A percentile compares a stretch with the other conserved stretches of the same genome.
These are phyloP conservation scores for Tigriopus japonicus DNA, from an alignment of 1,140 invertebrate species.

Conservation along the genomic window DNA sequence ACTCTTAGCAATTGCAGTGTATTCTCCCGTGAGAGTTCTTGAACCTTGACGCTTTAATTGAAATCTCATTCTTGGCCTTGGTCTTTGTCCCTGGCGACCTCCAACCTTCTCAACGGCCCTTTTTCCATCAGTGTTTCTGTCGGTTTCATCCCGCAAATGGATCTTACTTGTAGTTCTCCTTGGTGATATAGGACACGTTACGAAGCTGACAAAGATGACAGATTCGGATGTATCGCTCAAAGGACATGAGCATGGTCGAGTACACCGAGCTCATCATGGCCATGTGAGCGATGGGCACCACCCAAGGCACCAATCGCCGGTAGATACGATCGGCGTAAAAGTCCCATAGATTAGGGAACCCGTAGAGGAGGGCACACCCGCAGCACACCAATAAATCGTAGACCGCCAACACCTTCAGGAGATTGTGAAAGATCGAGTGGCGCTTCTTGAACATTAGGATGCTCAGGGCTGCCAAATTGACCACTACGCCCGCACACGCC, in stretches of 20 bases:
- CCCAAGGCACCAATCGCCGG: not conserved
- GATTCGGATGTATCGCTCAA: slow-evolving; percentile 6
- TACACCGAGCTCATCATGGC: slow-evolving; percentile 6
- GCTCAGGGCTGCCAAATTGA: too few relatives aligned
- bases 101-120: too few relatives aligned
- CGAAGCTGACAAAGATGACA: slow-evolving; percentile 8
- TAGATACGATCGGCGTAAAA: not conserved
- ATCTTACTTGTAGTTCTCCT: slow-evolving; percentile 1
- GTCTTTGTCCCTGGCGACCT: too few relatives aligned
- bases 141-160: too few relatives aligned
- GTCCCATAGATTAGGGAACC: slow-evolving; percentile 3
- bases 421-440: not conserved
- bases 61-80: too few relatives aligned
- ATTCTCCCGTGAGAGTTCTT: too few relatives aligned
- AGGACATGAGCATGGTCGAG: slow-evolving; percentile 3
- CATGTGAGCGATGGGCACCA: slow-evolving; percentile 5
- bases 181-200: not conserved
- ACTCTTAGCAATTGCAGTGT: too few relatives aligned
- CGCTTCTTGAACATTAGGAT: too few relatives aligned
- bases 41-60: too few relatives aligned
- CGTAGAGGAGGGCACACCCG: not conserved
- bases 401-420: not conserved
- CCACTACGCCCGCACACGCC: too few relatives aligned
- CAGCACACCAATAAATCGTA: slow-evolving; percentile 2
- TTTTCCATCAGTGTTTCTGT: too few relatives aligned